Base-by-base conservation (phyloP, 1,140 invertebrate genomes). In the Paraescarpia echinospica region DNA sequence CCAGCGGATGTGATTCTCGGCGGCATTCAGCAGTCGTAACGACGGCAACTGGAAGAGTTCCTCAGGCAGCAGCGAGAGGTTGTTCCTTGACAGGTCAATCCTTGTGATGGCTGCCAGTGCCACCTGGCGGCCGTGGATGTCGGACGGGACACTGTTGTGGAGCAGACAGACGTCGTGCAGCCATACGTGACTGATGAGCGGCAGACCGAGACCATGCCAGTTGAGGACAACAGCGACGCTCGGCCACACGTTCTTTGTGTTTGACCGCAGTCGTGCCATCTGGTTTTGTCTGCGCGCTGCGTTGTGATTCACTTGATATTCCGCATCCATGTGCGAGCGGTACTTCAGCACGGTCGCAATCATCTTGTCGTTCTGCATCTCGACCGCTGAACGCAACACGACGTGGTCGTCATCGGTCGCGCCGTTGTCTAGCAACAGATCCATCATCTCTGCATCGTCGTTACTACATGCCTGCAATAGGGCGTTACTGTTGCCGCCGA, bases 21-120 rank as follows among this genome's bases (percentile, higher is more conserved):
- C 98, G 31, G 98, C 96, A 96, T 98, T 99, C 18, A 99, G 96
- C 94, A 98, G 98, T 94, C 96, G 96, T 33, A 98, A 94, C 94
- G 98, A 98, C 88, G 97, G 97, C 92, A 99, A 96, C 94, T 98
- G 97, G 95, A 99, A 99, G 34, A 99, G 96, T 92, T 97, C 97
- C 27, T 97, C 95, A 0, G 99, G 99, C 93, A 99, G 95, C 31
- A 97, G 96, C 0, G 97, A 97, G 8, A 99, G 97, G 90, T 97
- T 97, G 96, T 99, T 99, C 94, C 98, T 97, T 2, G 99, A 99
- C 27, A 99, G 97, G 96, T 99, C 99, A 12, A 99, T 96, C 89
- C 98, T 97, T 0, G 99, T 99, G 34, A 99, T 98, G 0, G 98
- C 98, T 94, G 98, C 98, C 0, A 99, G 96, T 0, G 98, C 97